Percentiles rank a stretch among this genome's conserved stretches.
Evolutionary conservation across 64 coral and sea anemone genomes (phyloP).

Genomic region (Platygyra sinensis): DNA sequence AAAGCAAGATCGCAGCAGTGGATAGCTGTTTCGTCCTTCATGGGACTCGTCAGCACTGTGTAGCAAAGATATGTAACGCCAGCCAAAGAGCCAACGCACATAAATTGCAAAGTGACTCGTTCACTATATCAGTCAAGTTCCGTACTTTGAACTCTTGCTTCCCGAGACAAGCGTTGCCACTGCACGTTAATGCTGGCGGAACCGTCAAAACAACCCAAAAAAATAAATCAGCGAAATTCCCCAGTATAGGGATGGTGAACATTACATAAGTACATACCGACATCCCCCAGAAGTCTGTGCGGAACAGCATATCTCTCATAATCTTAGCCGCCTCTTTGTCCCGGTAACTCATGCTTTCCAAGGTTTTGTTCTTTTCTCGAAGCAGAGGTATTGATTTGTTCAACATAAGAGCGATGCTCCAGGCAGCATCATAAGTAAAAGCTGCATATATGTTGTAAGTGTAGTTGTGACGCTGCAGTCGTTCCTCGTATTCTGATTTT

Average conservation of each 20-base stretch:
- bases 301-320: constrained; percentile 41
- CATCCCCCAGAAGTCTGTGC: constrained; percentile 73
- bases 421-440: constrained; percentile 75
- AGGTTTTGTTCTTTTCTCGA: constrained; percentile 54
- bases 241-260: neutral
- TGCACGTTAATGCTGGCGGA: too few relatives aligned
- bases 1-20: too few relatives aligned
- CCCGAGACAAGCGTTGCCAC: too few relatives aligned
- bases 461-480: constrained; percentile 26
- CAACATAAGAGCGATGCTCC: constrained; percentile 75
- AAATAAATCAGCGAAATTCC: neutral
- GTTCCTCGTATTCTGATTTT: constrained; percentile 33
- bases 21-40: too few relatives aligned
- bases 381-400: constrained; percentile 63
- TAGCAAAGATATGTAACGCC: too few relatives aligned
- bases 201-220: too few relatives aligned
- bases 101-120: too few relatives aligned
- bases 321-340: constrained; percentile 37
- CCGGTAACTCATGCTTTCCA: constrained; percentile 53
- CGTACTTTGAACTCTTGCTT: too few relatives aligned
- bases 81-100: too few relatives aligned
- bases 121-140: too few relatives aligned
- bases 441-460: constrained; percentile 54
- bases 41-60: too few relatives aligned
- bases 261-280: constrained; percentile 41